Evolutionary conservation across 2,888 invertebrate genomes (phyloP).

Genomic region (Pyrochroa serraticornis): DNA sequence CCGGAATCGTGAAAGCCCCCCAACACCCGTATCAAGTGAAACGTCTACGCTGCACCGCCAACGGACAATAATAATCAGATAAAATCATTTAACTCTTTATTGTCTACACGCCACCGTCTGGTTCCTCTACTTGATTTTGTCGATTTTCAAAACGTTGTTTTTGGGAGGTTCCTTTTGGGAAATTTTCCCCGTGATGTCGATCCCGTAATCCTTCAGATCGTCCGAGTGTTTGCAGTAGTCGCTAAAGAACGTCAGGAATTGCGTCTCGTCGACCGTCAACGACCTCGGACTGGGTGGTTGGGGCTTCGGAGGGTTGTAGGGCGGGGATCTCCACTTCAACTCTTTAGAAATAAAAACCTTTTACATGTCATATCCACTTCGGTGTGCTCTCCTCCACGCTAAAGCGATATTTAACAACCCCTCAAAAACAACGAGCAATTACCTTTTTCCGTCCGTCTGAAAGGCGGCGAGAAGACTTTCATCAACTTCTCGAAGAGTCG

Average conservation of each 20-base stretch:
- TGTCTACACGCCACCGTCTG: background rate
- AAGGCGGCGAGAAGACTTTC: slow-evolving; percentile 56
- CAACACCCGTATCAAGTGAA: background rate
- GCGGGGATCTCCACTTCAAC: slow-evolving; percentile 48
- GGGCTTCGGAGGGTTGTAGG: slow-evolving; percentile 41
- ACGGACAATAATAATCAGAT: slow-evolving; percentile 1
- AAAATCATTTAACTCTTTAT: background rate
- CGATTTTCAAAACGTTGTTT: too few species aligned
- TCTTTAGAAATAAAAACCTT: slow-evolving; percentile 32
- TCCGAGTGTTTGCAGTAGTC: slow-evolving; percentile 47
- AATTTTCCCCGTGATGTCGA: slow-evolving; percentile 25
- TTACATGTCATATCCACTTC: background rate
- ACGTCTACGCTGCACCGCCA: background rate
- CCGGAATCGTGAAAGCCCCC: too few species aligned
- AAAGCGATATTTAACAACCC: background rate
- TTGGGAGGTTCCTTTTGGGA: too few species aligned
- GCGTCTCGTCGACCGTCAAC: slow-evolving; percentile 45
- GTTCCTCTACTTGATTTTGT: too few species aligned
- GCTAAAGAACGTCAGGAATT: slow-evolving; percentile 50
- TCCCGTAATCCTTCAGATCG: slow-evolving; percentile 42
- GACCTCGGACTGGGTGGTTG: slow-evolving; percentile 40
- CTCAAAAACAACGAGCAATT: slow-evolving; percentile 9
- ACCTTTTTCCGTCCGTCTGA: slow-evolving; percentile 36
- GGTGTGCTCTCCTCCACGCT: background rate
- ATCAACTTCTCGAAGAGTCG: slow-evolving; percentile 59